These are phyloP conservation scores for Rallus limicola DNA, from an alignment of 2,113 vertebrate species.

Conservation along the genomic window DNA sequence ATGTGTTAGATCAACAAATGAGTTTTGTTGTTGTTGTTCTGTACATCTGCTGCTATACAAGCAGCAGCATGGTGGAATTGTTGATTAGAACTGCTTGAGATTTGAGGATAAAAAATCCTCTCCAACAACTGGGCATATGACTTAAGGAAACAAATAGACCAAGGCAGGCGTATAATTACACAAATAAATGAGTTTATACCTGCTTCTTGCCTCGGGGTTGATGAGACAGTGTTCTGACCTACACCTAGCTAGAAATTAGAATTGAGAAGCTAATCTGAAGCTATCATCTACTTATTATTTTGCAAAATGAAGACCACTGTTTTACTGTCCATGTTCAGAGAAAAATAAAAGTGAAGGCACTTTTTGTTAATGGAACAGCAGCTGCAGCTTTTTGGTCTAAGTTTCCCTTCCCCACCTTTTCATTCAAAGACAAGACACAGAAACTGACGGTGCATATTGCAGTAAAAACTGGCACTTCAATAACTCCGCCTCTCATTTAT, in stretches of 20 bases:
- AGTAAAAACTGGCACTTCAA: not conserved
- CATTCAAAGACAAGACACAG: not conserved
- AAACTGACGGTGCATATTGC: not conserved
- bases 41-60: not conserved
- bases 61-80: not conserved
- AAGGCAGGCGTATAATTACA: not conserved
- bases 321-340: not conserved
- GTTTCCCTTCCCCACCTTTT: not conserved
- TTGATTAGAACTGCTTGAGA: not conserved
- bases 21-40: not conserved
- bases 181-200: not conserved
- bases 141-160: not conserved
- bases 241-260: not conserved
- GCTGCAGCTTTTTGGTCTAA: not conserved
- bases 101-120: not conserved
- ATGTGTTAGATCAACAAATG: not conserved
- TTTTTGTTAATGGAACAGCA: not conserved
- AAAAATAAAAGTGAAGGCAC: not conserved
- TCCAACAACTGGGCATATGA: not conserved
- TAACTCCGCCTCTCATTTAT: constrained; percentile 13
- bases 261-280: not conserved
- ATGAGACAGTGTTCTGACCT: not conserved
- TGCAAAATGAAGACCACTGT: not conserved
- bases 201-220: not conserved
- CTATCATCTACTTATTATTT: not conserved